Percentiles rank a stretch among this genome's conserved stretches.
Conservation (phyloP, 1,140 invertebrate species). For the Drosophila bifasciata region DNA sequence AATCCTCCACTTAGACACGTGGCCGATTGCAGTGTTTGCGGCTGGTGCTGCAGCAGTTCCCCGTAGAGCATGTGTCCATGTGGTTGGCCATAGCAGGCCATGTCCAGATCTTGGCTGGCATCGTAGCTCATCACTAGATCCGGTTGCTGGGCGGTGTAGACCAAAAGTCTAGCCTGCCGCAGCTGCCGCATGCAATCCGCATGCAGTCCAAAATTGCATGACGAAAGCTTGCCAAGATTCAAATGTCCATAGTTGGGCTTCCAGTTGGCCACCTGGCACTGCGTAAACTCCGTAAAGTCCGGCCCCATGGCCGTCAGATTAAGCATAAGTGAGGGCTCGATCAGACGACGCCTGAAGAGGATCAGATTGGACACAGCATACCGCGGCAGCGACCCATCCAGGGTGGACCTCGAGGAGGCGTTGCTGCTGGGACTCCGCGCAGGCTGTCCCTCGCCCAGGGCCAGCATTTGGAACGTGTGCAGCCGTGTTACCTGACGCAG, state of each 20-base stretch:
- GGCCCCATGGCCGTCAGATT: conserved; percentile 80
- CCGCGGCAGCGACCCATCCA: conserved; percentile 55
- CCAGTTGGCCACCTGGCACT: conserved; percentile 79
- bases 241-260: conserved; percentile 78
- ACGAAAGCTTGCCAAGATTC: conserved; percentile 53
- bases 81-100: conserved; percentile 64
- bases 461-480: conserved; percentile 71
- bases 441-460: conserved; percentile 64
- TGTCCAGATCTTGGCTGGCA: conserved; percentile 68
- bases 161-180: conserved; percentile 57
- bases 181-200: conserved; percentile 68
- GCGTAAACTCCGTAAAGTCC: conserved; percentile 77
- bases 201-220: conserved; percentile 58
- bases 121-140: conserved; percentile 74
- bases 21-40: conserved; percentile 74
- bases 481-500: conserved; percentile 43
- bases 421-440: conserved; percentile 45
- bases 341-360: conserved; percentile 64
- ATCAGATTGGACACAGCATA: conserved; percentile 70
- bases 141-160: conserved; percentile 71
- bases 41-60: conserved; percentile 64
- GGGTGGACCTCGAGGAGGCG: conserved; percentile 60
- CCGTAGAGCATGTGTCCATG: conserved; percentile 76
- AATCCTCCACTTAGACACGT: conserved; percentile 71
- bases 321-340: conserved; percentile 50